Evolutionary conservation across 92 coral and sea anemone species (phyloP).

Genomic region (Siderastrea radians): DNA sequence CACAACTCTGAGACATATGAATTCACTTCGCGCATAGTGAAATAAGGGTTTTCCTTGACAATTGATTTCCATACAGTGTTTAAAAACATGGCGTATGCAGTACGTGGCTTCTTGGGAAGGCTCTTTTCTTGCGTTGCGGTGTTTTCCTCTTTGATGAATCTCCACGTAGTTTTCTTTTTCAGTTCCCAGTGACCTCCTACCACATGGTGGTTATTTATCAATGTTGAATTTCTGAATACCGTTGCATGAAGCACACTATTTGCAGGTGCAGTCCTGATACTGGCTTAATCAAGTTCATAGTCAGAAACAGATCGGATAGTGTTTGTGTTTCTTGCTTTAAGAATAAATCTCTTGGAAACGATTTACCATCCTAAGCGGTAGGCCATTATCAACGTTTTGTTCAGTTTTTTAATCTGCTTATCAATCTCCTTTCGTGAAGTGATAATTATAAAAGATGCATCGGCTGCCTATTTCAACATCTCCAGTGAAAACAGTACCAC

Average conservation of each 20-base stretch:
- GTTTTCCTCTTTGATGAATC: neutral
- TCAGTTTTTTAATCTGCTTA: neutral
- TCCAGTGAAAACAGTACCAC: neutral
- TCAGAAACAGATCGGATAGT: constrained; percentile 6
- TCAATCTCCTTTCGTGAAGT: constrained; percentile 8
- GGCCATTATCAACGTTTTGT: constrained; percentile 45
- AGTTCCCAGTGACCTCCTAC: constrained; percentile 40
- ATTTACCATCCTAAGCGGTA: constrained; percentile 53
- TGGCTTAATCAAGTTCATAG: constrained; percentile 4
- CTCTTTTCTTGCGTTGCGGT: neutral
- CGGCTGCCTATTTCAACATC: constrained; percentile 1
- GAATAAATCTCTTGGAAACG: constrained; percentile 33
- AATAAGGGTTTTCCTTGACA: constrained; percentile 29
- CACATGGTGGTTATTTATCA: constrained; percentile 44
- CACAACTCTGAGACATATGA: constrained; percentile 25
- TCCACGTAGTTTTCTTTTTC: constrained; percentile 16
- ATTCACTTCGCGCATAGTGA: constrained; percentile 37
- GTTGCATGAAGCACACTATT: constrained; percentile 25
- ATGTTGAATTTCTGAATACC: constrained; percentile 22
- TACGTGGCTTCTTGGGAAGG: constrained; percentile 50
- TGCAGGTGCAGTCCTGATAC: constrained; percentile 1
- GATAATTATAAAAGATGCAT: neutral
- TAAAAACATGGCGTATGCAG: constrained; percentile 37
- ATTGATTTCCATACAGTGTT: constrained; percentile 1
- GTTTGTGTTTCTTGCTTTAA: constrained; percentile 31